Base-by-base conservation (phyloP, 1,140 invertebrate species). In the Trichoplusia ni region DNA sequence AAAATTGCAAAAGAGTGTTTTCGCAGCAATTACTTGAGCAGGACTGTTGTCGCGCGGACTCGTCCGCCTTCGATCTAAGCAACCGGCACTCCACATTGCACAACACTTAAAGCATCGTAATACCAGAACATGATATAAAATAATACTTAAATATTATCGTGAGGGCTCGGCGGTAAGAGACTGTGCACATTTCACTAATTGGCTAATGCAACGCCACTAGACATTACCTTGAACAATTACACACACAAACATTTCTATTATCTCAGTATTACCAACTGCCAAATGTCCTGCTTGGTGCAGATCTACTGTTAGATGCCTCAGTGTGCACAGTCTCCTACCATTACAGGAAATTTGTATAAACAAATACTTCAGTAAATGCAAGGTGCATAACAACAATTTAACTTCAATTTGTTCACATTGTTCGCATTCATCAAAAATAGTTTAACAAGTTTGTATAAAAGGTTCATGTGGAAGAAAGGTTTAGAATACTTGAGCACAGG, bases 1-100 rank as follows among this genome's bases (percentile, higher is more conserved):
- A 84, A 81, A 72, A 73, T 82, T 83, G 83, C 82, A 84, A 85
- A 82, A 83, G 73, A 80, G 82, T 82, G 77, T 82, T 69, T 70
- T 79, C 74, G 75, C 79, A 82, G 79, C 73, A 67, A 77, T 73
- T 72, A 82, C 71, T 87, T 83, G 83, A 85, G 84, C 82, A 83
- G 75, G 64, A 64, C 63, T 81, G 69, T 73, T 46, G 56, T 44
- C n/a, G 33, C 11, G 21, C 56, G 27, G 40, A 46, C 56, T 18
- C 51, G 64, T 44, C 60, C 59, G 33, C 65, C 58, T 68, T 67
- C 49, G 60, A 47, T 64, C 44, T 47, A 64, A 67, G 74, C 71
- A 49, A 67, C 65, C 53, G 49, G 59, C 37, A 65, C 64, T 49
- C 49, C 65, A 74, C 64, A 73, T 75, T 71, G 69, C 66, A 79